Evolutionary conservation across 1,140 invertebrate genomes (phyloP), one percentile per base, ranked within the genome.

Genomic region (Pseudoatta argentina): DNA sequence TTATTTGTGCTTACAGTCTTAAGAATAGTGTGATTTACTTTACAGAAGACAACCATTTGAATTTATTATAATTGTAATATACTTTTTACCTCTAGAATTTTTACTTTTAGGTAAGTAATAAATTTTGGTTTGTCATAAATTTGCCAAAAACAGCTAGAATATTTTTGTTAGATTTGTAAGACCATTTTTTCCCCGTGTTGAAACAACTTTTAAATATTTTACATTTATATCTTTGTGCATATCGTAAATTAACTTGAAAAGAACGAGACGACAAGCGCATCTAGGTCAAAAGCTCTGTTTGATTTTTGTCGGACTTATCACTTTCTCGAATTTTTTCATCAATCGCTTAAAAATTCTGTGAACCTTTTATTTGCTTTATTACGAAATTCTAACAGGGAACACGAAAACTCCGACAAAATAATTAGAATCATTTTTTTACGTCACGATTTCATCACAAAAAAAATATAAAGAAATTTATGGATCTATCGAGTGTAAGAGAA

Each of bases 271-370:
- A 5, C n/a, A 30, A 39, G 39, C 2, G n/a, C 27, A 79, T 67
- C 48, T 83, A 75, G 79, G 79, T 83, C 67, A 83, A 83, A 75
- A 12, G 24, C 7, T 73, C 51, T 27, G 21, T 86, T 67, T 59
- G 34, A 44, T 48, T 86, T 81, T 79, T 79, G 27, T 85, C 72
- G 27, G 18, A 12, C 75, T 85, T 78, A 78, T 85, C 81, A 76
- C 57, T 76, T 51, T 85, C 44, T 39, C 24, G n/a, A 78, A 1
- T 51, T n/a, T 10, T 39, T 85, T 16, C 30, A n/a, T 18, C 67
- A 5, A 16, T 10, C 16, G 7, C 14, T 55, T 14, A 30, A 63
- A 67, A 51, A 30, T 66, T 53, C 30, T 55, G 3, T 16, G 27
- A 16, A 81, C 71, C 27, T 69, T 12, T 59, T 55, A 69, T 86